Base-by-base conservation (phyloP, 2,797 vertebrate species). In the Gymnoscopelus braueri region DNA sequence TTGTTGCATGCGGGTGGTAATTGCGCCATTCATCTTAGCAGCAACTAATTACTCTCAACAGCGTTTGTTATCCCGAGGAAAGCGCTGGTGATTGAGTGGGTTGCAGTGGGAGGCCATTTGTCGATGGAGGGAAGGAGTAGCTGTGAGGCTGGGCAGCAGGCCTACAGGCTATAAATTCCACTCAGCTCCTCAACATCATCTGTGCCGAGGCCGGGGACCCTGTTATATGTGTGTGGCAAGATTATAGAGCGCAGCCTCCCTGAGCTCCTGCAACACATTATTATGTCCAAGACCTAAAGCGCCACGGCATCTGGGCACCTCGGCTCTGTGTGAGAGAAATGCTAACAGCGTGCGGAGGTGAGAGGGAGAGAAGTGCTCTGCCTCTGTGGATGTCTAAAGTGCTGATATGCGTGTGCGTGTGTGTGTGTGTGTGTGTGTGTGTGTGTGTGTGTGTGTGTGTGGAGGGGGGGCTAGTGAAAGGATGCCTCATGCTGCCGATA, bases 1-100 rank as follows among this genome's bases (percentile, higher is more conserved):
- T 65, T 68, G 60, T 65, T 69, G 69, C 73, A 71, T 15, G 63
- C 49, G 24, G 65, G 67, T 60, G 63, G n/a, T 68, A 74, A 80
- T 80, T 78, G 71, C 68, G 29, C 72, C 60, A 77, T 80, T 84
- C 69, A 71, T 79, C 73, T 82, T 71, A 39, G 52, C 15, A 50
- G 73, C 52, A 82, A 75, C 74, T 76, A 80, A 77, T 79, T 78
- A 76, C 66, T 62, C 67, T 70, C 57, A 52, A 70, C 58, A 65
- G 58, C 60, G 67, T 77, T 68, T 59, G 66, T 71, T 71, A 74
- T 55, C 63, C 57, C 39, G 57, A 69, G 70, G 63, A 60, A 75
- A 77, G 71, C 39, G 29, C 66, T 44, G 26, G 60, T 74, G 75
- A 72, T 75, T 71, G 68, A 74, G 61, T 68, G 67, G 52, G 50